Percentiles rank a stretch among this genome's conserved stretches.
These are phyloP conservation scores for Coilia nasus DNA, from an alignment of 2,797 vertebrate genomes.

Conservation along the genomic window DNA sequence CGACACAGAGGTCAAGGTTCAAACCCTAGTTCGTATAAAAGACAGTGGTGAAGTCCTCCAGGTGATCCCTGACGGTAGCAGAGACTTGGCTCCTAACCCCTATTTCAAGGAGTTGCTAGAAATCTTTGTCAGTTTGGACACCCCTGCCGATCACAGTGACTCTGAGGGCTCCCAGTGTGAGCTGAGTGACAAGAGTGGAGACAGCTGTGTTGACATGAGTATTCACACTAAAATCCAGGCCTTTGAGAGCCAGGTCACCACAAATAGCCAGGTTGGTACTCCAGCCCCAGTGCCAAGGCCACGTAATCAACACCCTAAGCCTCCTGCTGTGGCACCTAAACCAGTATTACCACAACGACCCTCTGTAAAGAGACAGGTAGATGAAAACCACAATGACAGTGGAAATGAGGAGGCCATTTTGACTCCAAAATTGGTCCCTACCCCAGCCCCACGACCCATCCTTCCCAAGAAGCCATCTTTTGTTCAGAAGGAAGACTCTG, in stretches of 20 bases:
- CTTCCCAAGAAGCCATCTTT: constrained; percentile 71
- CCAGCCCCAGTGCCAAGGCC: constrained; percentile 77
- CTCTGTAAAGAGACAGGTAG: constrained; percentile 67
- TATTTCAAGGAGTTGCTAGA: constrained; percentile 71
- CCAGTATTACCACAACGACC: constrained; percentile 79
- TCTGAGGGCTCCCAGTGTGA: constrained; percentile 37
- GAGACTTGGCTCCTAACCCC: constrained; percentile 42
- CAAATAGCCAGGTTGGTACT: constrained; percentile 58
- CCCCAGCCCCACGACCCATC: constrained; percentile 74
- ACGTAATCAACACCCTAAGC: constrained; percentile 74
- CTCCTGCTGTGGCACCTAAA: constrained; percentile 77
- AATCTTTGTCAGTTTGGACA: constrained; percentile 58
- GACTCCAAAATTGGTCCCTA: constrained; percentile 55
- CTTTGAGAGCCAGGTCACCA: constrained; percentile 82
- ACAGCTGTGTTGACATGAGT: constrained; percentile 77
- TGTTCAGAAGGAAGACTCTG: constrained; percentile 60
- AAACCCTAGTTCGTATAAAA: constrained; percentile 60
- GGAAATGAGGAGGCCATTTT: constrained; percentile 67
- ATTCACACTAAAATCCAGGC: constrained; percentile 87
- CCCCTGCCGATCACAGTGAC: constrained; percentile 41
- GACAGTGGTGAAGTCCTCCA: constrained; percentile 45
- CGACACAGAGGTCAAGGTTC: constrained; percentile 66
- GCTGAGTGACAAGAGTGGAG: constrained; percentile 47
- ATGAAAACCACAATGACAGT: constrained; percentile 59
- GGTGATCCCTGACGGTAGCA: constrained; percentile 31